These are phyloP conservation scores for Reticulitermes lucifugus DNA, from an alignment of 2,888 invertebrate species.

Conservation along the genomic window DNA sequence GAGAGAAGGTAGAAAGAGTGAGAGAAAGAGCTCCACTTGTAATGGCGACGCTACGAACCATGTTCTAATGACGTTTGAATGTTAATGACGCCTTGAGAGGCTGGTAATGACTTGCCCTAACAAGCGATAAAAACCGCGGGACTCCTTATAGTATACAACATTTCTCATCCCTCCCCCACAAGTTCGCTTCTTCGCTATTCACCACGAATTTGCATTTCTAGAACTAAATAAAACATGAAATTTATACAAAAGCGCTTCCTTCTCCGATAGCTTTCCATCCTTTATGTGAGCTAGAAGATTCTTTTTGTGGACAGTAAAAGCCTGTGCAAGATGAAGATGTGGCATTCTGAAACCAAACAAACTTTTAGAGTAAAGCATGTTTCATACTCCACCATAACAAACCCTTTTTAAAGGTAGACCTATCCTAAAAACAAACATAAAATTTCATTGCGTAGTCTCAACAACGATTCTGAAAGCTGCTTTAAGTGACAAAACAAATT, in stretches of 20 bases:
- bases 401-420: too few species aligned
- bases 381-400: too few species aligned
- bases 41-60: constrained; percentile 49
- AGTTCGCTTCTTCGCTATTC: constrained; percentile 12
- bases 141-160: constrained; percentile 4
- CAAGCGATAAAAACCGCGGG: constrained; percentile 46
- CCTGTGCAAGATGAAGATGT: constrained; percentile 4
- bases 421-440: too few species aligned
- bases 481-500: too few species aligned
- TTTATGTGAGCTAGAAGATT: constrained; percentile 11
- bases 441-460: too few species aligned
- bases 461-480: too few species aligned
- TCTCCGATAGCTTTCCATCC: constrained; percentile 8
- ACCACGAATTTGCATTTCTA: constrained; percentile 39
- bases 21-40: constrained; percentile 18
- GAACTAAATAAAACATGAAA: constrained; percentile 38
- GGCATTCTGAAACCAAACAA: not conserved
- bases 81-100: constrained; percentile 54
- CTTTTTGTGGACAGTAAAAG: constrained; percentile 18
- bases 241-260: not conserved
- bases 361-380: not conserved
- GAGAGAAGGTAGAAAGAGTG: constrained; percentile 11
- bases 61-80: constrained; percentile 55
- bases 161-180: not conserved
- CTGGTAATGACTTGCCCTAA: constrained; percentile 52